Evolutionary conservation across 1,140 invertebrate species (phyloP).

Genomic region (Lucilia sericata): DNA sequence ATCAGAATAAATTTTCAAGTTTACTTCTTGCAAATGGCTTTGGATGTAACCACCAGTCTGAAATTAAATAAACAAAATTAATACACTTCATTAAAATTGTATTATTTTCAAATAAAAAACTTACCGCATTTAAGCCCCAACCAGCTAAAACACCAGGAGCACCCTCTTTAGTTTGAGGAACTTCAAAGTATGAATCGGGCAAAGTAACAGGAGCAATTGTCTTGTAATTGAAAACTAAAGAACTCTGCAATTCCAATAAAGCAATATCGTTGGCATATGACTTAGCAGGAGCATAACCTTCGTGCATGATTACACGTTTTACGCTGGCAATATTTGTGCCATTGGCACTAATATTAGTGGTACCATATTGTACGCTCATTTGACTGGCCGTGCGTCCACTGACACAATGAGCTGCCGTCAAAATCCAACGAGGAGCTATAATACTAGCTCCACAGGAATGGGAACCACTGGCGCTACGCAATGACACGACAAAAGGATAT

Average conservation of each 20-base stretch:
- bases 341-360: slow-evolving; percentile 50
- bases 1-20: slow-evolving; percentile 64
- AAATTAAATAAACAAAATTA: not conserved
- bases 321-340: slow-evolving; percentile 59
- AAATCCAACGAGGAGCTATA: slow-evolving; percentile 69
- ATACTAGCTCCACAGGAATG: slow-evolving; percentile 73
- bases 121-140: slow-evolving; percentile 63
- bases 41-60: slow-evolving; percentile 64
- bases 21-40: slow-evolving; percentile 62
- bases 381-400: slow-evolving; percentile 52
- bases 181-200: slow-evolving; percentile 51
- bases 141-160: slow-evolving; percentile 57
- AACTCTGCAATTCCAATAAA: slow-evolving; percentile 53
- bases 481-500: slow-evolving; percentile 63
- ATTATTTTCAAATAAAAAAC: slow-evolving; percentile 20
- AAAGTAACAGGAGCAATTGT: slow-evolving; percentile 57
- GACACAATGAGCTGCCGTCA: slow-evolving; percentile 74
- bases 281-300: slow-evolving; percentile 54
- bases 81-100: not conserved
- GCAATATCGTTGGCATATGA: slow-evolving; percentile 64
- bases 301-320: slow-evolving; percentile 61
- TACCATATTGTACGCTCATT: slow-evolving; percentile 58
- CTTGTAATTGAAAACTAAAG: slow-evolving; percentile 54
- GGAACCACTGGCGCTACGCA: slow-evolving; percentile 57
- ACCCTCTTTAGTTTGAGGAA: slow-evolving; percentile 54